phyloP scores from a whole-genome alignment of 2,888 invertebrate species.

The Colletes collaris region DNA sequence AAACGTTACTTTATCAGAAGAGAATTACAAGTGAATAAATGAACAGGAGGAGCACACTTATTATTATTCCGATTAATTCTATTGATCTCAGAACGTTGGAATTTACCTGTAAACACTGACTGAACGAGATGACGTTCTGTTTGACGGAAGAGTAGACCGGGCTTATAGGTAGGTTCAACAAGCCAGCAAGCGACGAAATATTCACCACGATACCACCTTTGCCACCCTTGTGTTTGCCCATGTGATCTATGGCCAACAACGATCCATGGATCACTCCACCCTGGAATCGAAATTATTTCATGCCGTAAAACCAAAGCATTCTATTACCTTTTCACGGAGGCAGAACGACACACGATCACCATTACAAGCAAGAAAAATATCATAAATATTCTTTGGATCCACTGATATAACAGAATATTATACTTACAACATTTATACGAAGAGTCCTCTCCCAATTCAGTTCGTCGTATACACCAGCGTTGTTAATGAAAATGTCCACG shows the following conservation, averaged over 20 bases:
- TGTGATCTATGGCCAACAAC: constrained; percentile 80
- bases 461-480: constrained; percentile 91
- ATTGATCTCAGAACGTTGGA: too few relatives aligned
- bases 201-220: constrained; percentile 87
- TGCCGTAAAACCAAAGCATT: background rate
- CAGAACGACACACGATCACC: too few relatives aligned
- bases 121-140: constrained; percentile 76
- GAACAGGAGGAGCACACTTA: too few relatives aligned
- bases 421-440: constrained; percentile 89
- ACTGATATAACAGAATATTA: background rate
- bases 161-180: constrained; percentile 73
- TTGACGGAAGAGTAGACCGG: constrained; percentile 86
- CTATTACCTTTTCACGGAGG: too few relatives aligned
- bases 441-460: constrained; percentile 89
- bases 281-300: constrained; percentile 65
- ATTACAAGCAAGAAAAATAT: background rate
- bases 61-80: background rate
- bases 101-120: constrained; percentile 65
- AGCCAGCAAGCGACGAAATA: constrained; percentile 85
- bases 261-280: constrained; percentile 79
- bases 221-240: constrained; percentile 83
- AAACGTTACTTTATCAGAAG: too few relatives aligned
- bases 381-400: too few relatives aligned
- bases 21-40: too few relatives aligned
- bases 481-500: constrained; percentile 91